Evolutionary conservation across 2,113 vertebrate genomes (phyloP), one percentile per base, ranked within the genome.

Genomic region (Miniopterus natalensis): DNA sequence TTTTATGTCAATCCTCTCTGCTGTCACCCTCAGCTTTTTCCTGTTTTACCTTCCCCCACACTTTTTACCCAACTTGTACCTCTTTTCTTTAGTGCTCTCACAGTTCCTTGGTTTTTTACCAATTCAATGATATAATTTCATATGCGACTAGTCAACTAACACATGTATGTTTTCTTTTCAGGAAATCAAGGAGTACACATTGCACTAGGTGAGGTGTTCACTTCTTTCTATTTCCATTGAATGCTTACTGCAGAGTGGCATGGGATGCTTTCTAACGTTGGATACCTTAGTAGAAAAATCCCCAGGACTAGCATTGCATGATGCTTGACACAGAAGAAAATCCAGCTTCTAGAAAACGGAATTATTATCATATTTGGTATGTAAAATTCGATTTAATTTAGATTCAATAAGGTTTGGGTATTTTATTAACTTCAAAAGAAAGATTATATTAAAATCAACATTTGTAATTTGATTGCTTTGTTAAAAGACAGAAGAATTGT

Each of bases 351-450:
- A 21, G 11, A 93, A 80, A 74, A 70, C 73, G 36, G 12, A 77
- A 49, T 65, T 70, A 91, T 55, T n/a, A 25, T 55, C 1, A 6
- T 85, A 49, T 74, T 84, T 79, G 27, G 0, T 65, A 85, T 81
- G 66, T 80, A 57, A 23, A 73, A 51, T 84, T 84, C 80, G 5
- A 73, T 77, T 91, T 93, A 7, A 65, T 65, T 91, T 84, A 93
- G 5, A 77, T 77, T 88, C 80, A 3, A 70, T 75, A 36, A 55
- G 13, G 55, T 70, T 86, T 87, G 36, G 55, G 13, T 92, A 84
- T 85, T 88, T 83, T 92, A 57, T 45, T 77, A 88, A 40, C 8
- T 13, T 84, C 15, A 29, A 65, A 20, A 65, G 10, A 88, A 96
- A 71, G 12, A 61, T 40, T 83, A 42, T 21, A 78, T 47, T 61